These are phyloP conservation scores for Holacanthella duospinosa DNA, from an alignment of 2,888 invertebrate species.

Conservation along the genomic window DNA sequence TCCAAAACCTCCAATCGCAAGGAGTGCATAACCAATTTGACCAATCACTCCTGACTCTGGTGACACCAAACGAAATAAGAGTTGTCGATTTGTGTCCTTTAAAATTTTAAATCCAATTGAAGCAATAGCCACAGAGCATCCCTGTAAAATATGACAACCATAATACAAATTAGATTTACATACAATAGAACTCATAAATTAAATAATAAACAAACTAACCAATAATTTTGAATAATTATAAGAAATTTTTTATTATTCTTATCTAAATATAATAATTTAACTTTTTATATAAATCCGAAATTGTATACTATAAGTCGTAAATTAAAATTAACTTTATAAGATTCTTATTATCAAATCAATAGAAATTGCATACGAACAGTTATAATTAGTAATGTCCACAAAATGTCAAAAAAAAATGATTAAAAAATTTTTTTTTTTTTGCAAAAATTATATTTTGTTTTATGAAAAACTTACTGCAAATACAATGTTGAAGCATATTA, in stretches of 20 bases:
- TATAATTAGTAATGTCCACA: no score
- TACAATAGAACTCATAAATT: neutral
- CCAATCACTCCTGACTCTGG: slow-evolving; percentile 32
- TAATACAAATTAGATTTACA: neutral
- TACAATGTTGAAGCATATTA: slow-evolving; percentile 36
- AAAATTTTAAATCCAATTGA: slow-evolving; percentile 28
- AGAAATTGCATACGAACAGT: no score
- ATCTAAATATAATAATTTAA: no score
- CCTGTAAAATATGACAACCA: slow-evolving; percentile 24
- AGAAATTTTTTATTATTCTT: neutral
- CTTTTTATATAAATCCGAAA: no score
- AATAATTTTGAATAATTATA: neutral
- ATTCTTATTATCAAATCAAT: no score
- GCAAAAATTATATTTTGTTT: no score
- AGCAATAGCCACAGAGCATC: slow-evolving; percentile 31
- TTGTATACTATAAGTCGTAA: no score
- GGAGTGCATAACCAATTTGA: slow-evolving; percentile 31
- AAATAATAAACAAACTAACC: no score
- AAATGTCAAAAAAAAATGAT: no score
- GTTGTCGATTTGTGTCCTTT: slow-evolving; percentile 29
- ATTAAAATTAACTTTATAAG: no score
- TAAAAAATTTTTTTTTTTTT: no score
- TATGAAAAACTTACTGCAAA: slow-evolving; percentile 32
- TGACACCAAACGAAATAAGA: slow-evolving; percentile 33
- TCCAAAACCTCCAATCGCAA: slow-evolving; percentile 33